Base-by-base conservation (phyloP, 1,140 invertebrate species). In the Halotydeus destructor region DNA sequence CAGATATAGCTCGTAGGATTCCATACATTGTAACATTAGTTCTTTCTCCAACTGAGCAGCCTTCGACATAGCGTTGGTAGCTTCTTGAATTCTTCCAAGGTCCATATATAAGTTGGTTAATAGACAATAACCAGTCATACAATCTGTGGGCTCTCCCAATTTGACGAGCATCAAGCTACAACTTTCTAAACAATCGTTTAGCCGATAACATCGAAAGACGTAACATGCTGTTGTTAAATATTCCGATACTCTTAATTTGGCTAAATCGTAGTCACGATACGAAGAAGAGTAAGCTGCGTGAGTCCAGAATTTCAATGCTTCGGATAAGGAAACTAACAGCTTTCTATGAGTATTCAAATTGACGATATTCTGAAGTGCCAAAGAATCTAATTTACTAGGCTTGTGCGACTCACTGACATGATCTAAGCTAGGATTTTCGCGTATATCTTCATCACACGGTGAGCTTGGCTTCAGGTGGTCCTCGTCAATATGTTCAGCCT, bases 11-110 rank as follows among this genome's bases (percentile, higher is more conserved):
- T 22, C 9, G 6, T 5, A 18, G 6, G 22, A 16, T 34, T 21
- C 41, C 25, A 26, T 41, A 6, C 23, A 32, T 41, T 41, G 14
- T 24, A 33, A 9, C 16, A 22, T 37, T 18, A 37, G 12, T 6
- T 6, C 5, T 4, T 11, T 12, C 22, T n/a, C 19, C 16, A 18
- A 5, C n/a, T 4, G 5, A 8, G 21, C 11, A 6, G 35, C 35
- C 22, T n/a, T 37, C 5, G 21, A 5, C 6, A 37, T 8, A 23
- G 5, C 21, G 8, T n/a, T 9, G 4, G 4, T 12, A 16, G 45
- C 45, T 14, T 28, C 32, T 12, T 45, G n/a, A 5, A 42, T 3
- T 6, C n/a, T 23, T 5, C 39, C 39, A 37, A 27, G 12, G 12
- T 43, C 22, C 3, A 46, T 9, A 25, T 46, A 32, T 4, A 36